These are phyloP conservation scores for Diadumene lineata DNA, from an alignment of 92 coral and sea anemone genomes.

Conservation along the genomic window DNA sequence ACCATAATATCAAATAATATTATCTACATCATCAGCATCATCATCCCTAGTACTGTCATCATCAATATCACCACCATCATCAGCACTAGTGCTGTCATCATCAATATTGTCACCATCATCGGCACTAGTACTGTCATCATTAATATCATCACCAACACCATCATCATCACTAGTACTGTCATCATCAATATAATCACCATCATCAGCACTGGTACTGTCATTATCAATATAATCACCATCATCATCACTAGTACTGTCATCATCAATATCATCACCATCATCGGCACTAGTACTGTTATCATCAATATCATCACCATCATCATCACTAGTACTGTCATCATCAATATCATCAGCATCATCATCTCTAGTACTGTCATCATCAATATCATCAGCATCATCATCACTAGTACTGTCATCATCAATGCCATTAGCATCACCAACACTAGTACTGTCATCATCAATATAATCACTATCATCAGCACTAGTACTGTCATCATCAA, in stretches of 20 bases:
- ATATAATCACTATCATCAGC: neutral
- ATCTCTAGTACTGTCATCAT: neutral
- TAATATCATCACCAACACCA: neutral
- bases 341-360: neutral
- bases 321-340: neutral
- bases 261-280: neutral
- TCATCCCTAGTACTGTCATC: neutral
- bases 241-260: neutral
- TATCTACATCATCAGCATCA: too few relatives aligned
- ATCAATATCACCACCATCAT: neutral
- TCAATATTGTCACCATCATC: neutral
- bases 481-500: too few relatives aligned
- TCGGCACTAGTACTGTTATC: neutral
- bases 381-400: neutral
- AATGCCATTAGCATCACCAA: too few relatives aligned
- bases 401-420: neutral
- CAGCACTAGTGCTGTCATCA: neutral
- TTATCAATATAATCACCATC: neutral
- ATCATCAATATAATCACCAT: neutral
- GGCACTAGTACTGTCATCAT: neutral
- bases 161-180: neutral
- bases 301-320: neutral
- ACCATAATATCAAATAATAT: too few relatives aligned
- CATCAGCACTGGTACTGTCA: neutral
- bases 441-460: neutral